A percentile compares a stretch with the other conserved stretches of the same genome.
Evolutionary conservation across 2,888 invertebrate species (phyloP).

Genomic region (Uloborus plumipes): DNA sequence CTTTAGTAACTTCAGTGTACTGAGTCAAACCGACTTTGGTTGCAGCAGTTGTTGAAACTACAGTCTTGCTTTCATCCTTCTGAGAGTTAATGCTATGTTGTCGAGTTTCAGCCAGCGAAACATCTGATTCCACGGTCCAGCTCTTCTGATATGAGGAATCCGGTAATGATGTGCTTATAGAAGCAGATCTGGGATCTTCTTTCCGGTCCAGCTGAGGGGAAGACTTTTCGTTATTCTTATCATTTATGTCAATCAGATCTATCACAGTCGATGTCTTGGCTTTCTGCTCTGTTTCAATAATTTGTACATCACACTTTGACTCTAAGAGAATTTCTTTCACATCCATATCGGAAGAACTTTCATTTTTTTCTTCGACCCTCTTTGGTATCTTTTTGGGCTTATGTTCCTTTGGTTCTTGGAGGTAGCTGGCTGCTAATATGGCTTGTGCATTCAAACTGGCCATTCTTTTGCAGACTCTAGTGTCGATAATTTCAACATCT

Average conservation of each 20-base stretch:
- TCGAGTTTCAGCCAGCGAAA: neutral
- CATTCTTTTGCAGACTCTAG: constrained; percentile 79
- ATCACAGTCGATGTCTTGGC: neutral
- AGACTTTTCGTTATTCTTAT: neutral
- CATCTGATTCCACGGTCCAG: constrained; percentile 30
- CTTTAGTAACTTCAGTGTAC: constrained; percentile 66
- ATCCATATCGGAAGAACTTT: constrained; percentile 18
- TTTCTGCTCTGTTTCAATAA: constrained; percentile 32
- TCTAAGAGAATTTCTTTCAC: constrained; percentile 30
- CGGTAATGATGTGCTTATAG: neutral
- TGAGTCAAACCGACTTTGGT: constrained; percentile 57
- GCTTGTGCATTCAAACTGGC: constrained; percentile 92
- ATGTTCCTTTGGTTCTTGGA: constrained; percentile 66
- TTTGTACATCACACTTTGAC: constrained; percentile 32
- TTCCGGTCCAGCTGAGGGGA: neutral
- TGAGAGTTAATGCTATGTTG: constrained; percentile 1
- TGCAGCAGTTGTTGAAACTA: constrained; percentile 25
- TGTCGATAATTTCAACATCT: constrained; percentile 66
- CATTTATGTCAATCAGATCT: constrained; percentile 3
- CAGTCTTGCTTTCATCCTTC: neutral
- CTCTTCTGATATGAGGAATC: constrained; percentile 13
- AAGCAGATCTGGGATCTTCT: neutral
- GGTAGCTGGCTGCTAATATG: constrained; percentile 87
- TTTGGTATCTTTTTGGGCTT: constrained; percentile 23
- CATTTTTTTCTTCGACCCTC: constrained; percentile 31